Percentiles rank a stretch among this genome's conserved stretches.
Evolutionary conservation across 1,140 invertebrate species (phyloP).

Genomic region (Coenobita brevimanus): DNA sequence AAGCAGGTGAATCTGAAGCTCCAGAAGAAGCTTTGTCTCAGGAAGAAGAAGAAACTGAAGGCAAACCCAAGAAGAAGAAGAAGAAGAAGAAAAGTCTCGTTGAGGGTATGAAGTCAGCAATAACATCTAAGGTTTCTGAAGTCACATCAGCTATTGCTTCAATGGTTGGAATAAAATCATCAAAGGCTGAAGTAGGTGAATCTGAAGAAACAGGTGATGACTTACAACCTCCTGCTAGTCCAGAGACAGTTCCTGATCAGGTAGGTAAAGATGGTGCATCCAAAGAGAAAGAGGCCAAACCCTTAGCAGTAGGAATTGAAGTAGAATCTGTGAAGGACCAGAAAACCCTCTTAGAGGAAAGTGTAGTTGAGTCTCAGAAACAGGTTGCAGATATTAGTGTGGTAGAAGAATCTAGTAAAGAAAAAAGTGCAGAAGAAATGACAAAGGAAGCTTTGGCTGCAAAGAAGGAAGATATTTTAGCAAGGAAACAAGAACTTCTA

Average conservation of each 20-base stretch:
- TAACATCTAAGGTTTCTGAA: conserved; percentile 50
- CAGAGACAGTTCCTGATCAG: not conserved
- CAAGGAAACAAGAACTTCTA: conserved; percentile 61
- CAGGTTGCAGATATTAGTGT: not conserved
- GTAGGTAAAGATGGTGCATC: not conserved
- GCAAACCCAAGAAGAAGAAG: conserved; percentile 23
- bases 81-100: conserved; percentile 26
- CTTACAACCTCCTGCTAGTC: not conserved
- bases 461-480: conserved; percentile 61
- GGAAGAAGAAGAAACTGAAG: conserved; percentile 16
- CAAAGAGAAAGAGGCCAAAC: not conserved
- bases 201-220: not conserved
- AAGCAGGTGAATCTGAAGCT: not conserved
- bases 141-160: conserved; percentile 25
- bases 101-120: conserved; percentile 26
- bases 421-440: not conserved
- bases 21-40: not conserved
- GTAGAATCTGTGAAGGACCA: not conserved
- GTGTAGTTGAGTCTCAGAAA: not conserved
- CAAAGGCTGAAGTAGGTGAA: conserved; percentile 3
- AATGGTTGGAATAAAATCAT: conserved; percentile 16
- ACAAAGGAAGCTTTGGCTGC: conserved; percentile 32
- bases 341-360: not conserved
- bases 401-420: not conserved
- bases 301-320: not conserved